Evolutionary conservation across 92 coral and sea anemone genomes (phyloP), one percentile per base, ranked within the genome.

Genomic region (Siderastrea siderea): DNA sequence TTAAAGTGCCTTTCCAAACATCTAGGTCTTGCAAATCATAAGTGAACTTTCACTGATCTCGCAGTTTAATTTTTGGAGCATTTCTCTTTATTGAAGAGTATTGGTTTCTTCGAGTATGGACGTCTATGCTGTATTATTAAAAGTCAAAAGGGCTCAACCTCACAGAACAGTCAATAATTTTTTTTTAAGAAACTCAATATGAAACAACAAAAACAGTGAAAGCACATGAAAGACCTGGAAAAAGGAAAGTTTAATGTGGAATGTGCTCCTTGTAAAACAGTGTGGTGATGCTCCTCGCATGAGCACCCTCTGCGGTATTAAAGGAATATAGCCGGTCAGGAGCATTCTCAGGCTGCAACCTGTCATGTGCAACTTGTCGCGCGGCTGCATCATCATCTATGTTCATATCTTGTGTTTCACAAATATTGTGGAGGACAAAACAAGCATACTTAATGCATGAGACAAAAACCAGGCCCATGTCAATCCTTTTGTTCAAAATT

Each of bases 341-440:
- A 74, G 82, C 88, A 86, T 16, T 64, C 62, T 76, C 59, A 3
- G 89, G 69, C 68, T 76, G 87, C 5, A 81, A 59, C n/a, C 80
- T 68, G 55, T 92, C 89, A 55, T 49, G 6, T 70, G 74, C 82
- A 65, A 88, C 57, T 68, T 79, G 90, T 51, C 84, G 75, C 59
- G 76, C 82, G 19, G 88, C 82, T 83, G 72, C 89, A 19, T 84
- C 95, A 88, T 92, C 80, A 15, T 91, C 94, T 17, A 91, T 62
- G 75, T 58, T 47, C 64, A 81, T 62, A 57, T 72, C 85, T 75
- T 82, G 61, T 19, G 19, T 76, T 74, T 92, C 92, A 88, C 95
- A 84, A 50, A 87, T 78, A 63, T 88, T 88, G 80, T 88, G 95
- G 49, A 88, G 82, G 49, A 92, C 84, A 84, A 88, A 92, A 77